Base-by-base conservation (phyloP, 2,797 vertebrate species). In the Heliangelus exortis region DNA sequence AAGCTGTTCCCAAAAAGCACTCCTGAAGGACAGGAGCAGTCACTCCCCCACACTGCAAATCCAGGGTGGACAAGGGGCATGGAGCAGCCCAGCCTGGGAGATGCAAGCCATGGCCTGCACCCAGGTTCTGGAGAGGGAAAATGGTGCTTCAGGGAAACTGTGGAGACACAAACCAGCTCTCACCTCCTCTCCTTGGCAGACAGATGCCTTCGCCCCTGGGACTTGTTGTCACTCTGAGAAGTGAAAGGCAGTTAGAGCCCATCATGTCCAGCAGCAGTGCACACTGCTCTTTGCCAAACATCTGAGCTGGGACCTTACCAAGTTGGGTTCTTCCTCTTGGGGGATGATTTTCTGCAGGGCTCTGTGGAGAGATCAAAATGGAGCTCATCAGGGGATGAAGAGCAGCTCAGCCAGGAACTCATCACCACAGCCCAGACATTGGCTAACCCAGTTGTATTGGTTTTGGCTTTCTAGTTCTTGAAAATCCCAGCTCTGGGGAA, bases 161-260 rank as follows among this genome's bases (percentile, higher is more conserved):
- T 41, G 39, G 39, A 41, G 39, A 31, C 15, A 15, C 2, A 0
- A 12, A 4, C 2, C 23, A 12, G 33, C 28, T 92, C 98, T 97
- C 96, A 99, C 99, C 99, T 98, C 96, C 98, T 98, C 97, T 99
- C 98, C 96, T 99, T 99, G 91, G 99, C 99, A 43, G 99, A 99
- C 94, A 99, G 97, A 92, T 99, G 99, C 96, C 99, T 99, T 74
- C 96, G 98, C 50, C 97, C 98, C 69, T 98, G 98, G 69, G 96
- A 84, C 80, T 98, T 98, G 48, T 63, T 83, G 17, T 98, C 98
- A 54, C 65, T 90, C 99, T 99, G 91, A 96, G 96, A 90, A 96
- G 61, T 36, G 93, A 92, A 96, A 83, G 2, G 79, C 54, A 93
- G 20, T 25, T 9, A 96, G 79, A 93, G 51, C 48, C 26, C 12